Conservation (phyloP, 2,888 invertebrate genomes). For the Lithosia quadra region DNA sequence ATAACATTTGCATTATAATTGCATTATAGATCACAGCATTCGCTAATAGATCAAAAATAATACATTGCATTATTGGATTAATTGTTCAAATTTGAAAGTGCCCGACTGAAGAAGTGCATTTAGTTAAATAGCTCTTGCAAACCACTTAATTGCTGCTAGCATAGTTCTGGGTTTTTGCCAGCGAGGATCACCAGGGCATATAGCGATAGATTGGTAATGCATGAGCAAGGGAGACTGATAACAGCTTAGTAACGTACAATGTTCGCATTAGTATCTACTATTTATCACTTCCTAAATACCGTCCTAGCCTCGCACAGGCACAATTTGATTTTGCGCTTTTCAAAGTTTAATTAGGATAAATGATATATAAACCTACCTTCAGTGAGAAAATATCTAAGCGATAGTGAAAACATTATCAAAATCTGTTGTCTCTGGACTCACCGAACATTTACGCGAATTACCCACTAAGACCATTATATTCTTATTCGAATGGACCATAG, state of each 20-base stretch:
- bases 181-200: neutral
- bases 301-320: neutral
- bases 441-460: too few relatives aligned
- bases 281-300: too few relatives aligned
- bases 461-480: too few relatives aligned
- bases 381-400: too few relatives aligned
- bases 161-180: neutral
- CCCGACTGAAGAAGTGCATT: neutral
- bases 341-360: neutral
- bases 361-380: too few relatives aligned
- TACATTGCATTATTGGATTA: neutral
- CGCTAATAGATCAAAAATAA: neutral
- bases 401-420: too few relatives aligned
- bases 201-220: too few relatives aligned
- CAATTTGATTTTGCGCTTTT: neutral
- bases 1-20: constrained; percentile 36
- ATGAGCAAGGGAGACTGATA: neutral
- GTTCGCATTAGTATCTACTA: too few relatives aligned
- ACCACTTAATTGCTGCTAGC: neutral
- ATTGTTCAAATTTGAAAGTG: neutral
- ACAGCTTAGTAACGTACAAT: neutral
- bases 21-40: neutral
- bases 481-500: too few relatives aligned
- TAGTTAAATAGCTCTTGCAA: neutral
- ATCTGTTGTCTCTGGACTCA: too few relatives aligned